Evolutionary conservation across 2,797 vertebrate species (phyloP), one percentile per base, ranked within the genome.

Genomic region (Eremophila alpestris): DNA sequence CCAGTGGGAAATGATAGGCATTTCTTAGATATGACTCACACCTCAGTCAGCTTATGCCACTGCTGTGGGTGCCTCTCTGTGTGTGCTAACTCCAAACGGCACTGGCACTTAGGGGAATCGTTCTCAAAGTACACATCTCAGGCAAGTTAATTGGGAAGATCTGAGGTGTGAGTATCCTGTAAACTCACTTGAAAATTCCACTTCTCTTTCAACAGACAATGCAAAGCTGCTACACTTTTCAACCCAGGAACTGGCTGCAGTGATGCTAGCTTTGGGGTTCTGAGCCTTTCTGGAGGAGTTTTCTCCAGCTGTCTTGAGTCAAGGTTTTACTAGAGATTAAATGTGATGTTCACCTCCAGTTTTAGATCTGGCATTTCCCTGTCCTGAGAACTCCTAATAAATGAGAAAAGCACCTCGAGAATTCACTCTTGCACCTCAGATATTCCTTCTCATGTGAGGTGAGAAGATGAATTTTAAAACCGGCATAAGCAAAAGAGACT

Each of bases 391-490:
- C 16, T 65, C 21, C 62, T 38, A 41, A 16, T 1, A 20, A 83
- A 43, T 45, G 26, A 77, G n/a, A 81, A 87, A 87, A 85, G 21
- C 26, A 71, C 26, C 64, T 75, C 1, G 0, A 62, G 65, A 77
- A 89, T 71, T 75, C 49, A 54, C 20, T 80, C 13, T 54, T 80
- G 54, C 43, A 43, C 34, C 58, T 87, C 65, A 59, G 51, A 23
- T 65, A 80, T 62, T 91, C 40, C 34, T 27, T 52, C 52, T 75
- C 40, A n/a, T 12, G 41, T 30, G 51, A 95, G 27, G 38, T 51
- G 40, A 49, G 54, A 83, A 85, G 69, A 69, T 52, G 62, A 87
- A 73, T 95, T 91, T 89, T 67, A 89, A 91, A 83, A 29, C 13
- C 19, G 36, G 41, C 45, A 54, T 36, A 62, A 67, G 40, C 29